Percentiles rank a stretch among this genome's conserved stretches.
These are phyloP conservation scores for Scaptomyza caliginosa DNA, from an alignment of 2,888 invertebrate species.

Conservation along the genomic window DNA sequence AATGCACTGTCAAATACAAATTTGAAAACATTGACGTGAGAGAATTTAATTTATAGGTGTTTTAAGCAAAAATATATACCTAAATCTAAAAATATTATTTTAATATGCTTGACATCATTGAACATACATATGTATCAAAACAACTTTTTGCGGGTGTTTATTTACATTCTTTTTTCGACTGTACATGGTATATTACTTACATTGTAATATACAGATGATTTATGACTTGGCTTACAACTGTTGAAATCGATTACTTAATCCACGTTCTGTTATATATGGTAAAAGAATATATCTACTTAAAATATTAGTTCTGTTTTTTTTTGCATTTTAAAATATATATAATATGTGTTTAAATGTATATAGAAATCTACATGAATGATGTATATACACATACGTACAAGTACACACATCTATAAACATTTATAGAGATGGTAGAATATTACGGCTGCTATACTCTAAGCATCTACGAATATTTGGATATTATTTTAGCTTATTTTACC, in stretches of 20 bases:
- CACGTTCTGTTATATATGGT: conserved; percentile 21
- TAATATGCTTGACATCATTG: conserved; percentile 38
- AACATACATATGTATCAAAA: conserved; percentile 55
- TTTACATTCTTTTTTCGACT: conserved; percentile 52
- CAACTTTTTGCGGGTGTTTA: conserved; percentile 57
- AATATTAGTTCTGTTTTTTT: conserved; percentile 27
- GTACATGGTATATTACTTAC: conserved; percentile 53
- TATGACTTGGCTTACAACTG: conserved; percentile 22
- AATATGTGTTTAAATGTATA: neutral
- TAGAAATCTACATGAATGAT: neutral
- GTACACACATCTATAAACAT: conserved; percentile 22
- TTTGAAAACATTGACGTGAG: neutral
- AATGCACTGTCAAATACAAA: neutral
- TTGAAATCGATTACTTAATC: conserved; percentile 21
- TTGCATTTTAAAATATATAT: too few relatives aligned
- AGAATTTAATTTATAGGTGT: neutral
- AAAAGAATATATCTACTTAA: conserved; percentile 46
- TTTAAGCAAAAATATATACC: conserved; percentile 1
- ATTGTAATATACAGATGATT: conserved; percentile 13
- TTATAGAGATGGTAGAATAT: conserved; percentile 20
- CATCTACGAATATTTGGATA: conserved; percentile 22
- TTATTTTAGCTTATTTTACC: conserved; percentile 34
- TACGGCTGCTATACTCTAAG: conserved; percentile 29
- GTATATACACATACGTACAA: neutral
- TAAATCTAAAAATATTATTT: conserved; percentile 24